Conservation (phyloP, 2,113 vertebrate species). For the Arenaria interpres region DNA sequence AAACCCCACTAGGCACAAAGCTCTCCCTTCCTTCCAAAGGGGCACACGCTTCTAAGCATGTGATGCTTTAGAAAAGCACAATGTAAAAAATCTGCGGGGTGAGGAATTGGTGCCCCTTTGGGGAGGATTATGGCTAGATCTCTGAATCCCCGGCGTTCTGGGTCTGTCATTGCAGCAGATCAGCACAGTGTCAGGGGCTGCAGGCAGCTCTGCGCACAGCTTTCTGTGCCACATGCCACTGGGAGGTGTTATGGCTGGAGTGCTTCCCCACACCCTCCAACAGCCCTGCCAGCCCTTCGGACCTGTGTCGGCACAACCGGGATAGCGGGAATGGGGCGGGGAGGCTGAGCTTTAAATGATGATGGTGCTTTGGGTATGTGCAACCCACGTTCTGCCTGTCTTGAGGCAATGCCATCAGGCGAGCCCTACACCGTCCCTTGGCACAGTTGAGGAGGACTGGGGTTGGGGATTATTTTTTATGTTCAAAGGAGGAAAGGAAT, state of each 20-base stretch:
- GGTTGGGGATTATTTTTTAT: background rate
- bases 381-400: background rate
- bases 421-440: fast-evolving
- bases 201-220: background rate
- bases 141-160: fast-evolving
- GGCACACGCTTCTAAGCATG: fast-evolving
- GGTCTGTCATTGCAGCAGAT: background rate
- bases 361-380: background rate
- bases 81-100: background rate
- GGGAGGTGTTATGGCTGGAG: background rate
- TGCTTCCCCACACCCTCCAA: background rate
- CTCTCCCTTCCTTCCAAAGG: background rate
- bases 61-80: background rate
- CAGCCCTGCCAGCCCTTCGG: background rate
- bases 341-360: background rate
- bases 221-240: background rate
- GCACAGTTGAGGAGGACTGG: background rate
- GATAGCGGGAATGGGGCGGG: background rate
- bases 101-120: background rate
- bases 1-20: background rate
- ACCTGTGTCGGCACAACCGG: background rate
- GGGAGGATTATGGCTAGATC: background rate
- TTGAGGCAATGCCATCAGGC: background rate
- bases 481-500: background rate
- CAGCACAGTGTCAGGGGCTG: background rate